Conservation (phyloP, 2,797 vertebrate genomes). For the Phataginus tricuspis region DNA sequence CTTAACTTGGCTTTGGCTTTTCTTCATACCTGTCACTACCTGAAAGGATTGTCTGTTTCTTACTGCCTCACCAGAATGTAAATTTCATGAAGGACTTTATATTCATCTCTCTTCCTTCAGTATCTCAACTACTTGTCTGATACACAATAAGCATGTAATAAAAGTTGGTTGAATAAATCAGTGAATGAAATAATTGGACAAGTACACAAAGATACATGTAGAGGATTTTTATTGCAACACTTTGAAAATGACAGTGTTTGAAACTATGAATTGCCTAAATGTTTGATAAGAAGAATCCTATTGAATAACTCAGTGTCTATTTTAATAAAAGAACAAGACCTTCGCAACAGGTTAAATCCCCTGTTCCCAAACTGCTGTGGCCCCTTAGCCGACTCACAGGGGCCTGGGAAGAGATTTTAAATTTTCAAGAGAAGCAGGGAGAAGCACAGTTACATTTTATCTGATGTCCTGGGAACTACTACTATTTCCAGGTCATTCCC, state of each 20-base stretch:
- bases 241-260: slow-evolving; percentile 37
- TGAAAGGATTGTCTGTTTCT: slow-evolving; percentile 37
- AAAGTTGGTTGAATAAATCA: not conserved
- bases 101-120: not conserved
- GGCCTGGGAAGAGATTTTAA: not conserved
- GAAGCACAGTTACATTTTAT: not conserved
- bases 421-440: not conserved
- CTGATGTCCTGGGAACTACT: not conserved
- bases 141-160: not conserved
- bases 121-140: not conserved
- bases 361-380: not conserved
- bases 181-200: not conserved
- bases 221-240: slow-evolving; percentile 10
- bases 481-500: not conserved
- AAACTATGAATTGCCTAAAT: not conserved
- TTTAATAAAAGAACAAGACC: not conserved
- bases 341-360: not conserved
- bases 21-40: not conserved
- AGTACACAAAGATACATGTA: not conserved
- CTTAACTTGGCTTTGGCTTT: not conserved
- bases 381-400: not conserved
- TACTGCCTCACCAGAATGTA: not conserved
- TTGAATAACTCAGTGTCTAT: not conserved
- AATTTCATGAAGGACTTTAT: not conserved
- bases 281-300: not conserved